Conservation (phyloP, 2,888 invertebrate genomes). For the Cryptocephalus primarius region DNA sequence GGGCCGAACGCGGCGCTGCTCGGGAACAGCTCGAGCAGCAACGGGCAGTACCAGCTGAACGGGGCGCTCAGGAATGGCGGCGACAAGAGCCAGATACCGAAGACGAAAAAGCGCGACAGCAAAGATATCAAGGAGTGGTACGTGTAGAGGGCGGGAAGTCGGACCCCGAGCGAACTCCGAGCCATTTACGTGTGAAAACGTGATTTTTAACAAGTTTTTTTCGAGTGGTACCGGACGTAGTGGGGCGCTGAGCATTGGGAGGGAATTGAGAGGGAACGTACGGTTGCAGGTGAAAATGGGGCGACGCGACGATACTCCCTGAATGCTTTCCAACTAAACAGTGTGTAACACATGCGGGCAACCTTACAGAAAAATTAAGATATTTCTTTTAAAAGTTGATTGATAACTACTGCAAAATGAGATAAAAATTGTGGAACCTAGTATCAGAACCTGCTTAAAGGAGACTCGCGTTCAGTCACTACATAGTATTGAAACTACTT, state of each 20-base stretch:
- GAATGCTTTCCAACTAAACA: too few relatives aligned
- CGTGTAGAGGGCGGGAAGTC: slow-evolving; percentile 51
- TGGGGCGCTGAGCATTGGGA: background rate
- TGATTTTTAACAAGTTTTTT: background rate
- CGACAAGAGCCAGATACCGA: slow-evolving; percentile 33
- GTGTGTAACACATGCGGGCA: too few relatives aligned
- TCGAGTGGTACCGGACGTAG: background rate
- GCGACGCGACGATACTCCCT: too few relatives aligned
- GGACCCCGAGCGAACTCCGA: slow-evolving; percentile 5
- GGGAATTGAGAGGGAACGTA: background rate
- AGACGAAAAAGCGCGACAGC: slow-evolving; percentile 57
- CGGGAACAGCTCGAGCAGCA: slow-evolving; percentile 46
- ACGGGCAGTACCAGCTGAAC: slow-evolving; percentile 40
- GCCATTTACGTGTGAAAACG: background rate
- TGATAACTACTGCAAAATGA: too few relatives aligned
- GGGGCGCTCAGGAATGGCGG: slow-evolving; percentile 43
- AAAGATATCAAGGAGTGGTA: slow-evolving; percentile 97
- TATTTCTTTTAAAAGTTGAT: too few relatives aligned
- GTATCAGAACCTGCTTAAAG: too few relatives aligned
- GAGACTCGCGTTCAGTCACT: too few relatives aligned
- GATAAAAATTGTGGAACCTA: too few relatives aligned
- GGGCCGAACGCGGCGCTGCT: slow-evolving; percentile 71
- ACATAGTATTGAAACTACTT: too few relatives aligned
- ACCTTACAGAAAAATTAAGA: too few relatives aligned
- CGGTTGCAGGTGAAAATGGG: background rate